A percentile compares a stretch with the other conserved stretches of the same genome.
Evolutionary conservation across 2,113 vertebrate species (phyloP).

Genomic region (Anas platyrhynchos): DNA sequence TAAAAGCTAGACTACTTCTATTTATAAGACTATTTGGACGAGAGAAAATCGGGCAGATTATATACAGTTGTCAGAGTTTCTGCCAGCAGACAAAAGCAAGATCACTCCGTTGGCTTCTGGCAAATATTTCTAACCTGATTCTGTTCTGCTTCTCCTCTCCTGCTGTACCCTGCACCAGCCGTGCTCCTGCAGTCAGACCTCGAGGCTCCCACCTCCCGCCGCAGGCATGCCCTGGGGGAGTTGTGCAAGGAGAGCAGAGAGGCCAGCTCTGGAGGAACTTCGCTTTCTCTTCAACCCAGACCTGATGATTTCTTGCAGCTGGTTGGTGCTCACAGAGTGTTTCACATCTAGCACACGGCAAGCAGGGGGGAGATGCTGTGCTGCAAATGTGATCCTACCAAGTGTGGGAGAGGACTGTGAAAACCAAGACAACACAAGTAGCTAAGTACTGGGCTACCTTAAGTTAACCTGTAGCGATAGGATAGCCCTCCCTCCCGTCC

Average conservation of each 20-base stretch:
- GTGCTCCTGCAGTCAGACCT: not conserved
- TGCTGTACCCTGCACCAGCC: not conserved
- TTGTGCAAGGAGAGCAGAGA: rapidly evolving
- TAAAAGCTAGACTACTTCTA: constrained; percentile 7
- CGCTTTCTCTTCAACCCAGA: rapidly evolving
- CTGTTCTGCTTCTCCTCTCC: not conserved
- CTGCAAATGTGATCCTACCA: not conserved
- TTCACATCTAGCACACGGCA: rapidly evolving
- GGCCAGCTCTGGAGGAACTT: not conserved
- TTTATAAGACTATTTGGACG: constrained; percentile 31
- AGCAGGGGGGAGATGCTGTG: not conserved
- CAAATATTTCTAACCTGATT: not conserved
- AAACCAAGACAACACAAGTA: not conserved
- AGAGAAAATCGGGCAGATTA: not conserved
- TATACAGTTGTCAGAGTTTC: constrained; percentile 12
- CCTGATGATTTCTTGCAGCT: not conserved
- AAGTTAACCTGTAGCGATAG: rapidly evolving
- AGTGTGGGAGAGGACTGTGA: not conserved
- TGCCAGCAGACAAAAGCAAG: constrained; percentile 32
- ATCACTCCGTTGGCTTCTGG: not conserved
- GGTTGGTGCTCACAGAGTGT: not conserved
- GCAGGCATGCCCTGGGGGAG: rapidly evolving
- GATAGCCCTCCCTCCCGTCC: not conserved
- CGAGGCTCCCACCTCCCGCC: not conserved
- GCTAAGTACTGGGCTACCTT: not conserved